Base-by-base conservation (phyloP, 1,140 invertebrate species). In the Chelonus insularis region DNA sequence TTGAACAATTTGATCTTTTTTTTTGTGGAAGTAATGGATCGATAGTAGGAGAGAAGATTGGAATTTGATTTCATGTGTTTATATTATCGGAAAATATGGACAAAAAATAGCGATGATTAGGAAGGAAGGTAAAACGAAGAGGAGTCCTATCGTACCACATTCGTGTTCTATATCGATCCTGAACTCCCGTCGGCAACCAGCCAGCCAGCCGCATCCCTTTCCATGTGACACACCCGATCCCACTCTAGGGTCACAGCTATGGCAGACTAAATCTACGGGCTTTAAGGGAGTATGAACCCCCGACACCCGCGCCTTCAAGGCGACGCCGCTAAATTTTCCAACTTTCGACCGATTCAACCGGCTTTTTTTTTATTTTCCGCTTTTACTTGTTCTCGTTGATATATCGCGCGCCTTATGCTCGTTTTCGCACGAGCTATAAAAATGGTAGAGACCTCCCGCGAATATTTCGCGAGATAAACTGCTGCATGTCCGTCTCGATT, bases 181-280 rank as follows among this genome's bases (percentile, higher is more conserved):
- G 20, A 36, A 16, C 57, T 36, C 14, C 51, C 54, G 34, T 39
- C 52, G 36, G 54, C 54, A 41, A 20, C 20, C 37, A 41, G 37
- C 16, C 34, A 55, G 52, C 54, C 47, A 48, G 57, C 43, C 45
- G 16, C 43, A 48, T 39, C 57, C 29, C 34, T 47, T 47, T 48
- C 43, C 45, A 48, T 18, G 20, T 18, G 59, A 61, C 59, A 55
- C 41, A 55, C 57, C 55, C 62, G 29, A 18, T 20, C 34, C 57
- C 57, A 55, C 62, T 48, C 34, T 36, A 47, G 55, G 50, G 62
- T 58, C 55, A 63, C 25, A 63, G 36, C 55, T 29, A 54, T 61
- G 59, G 37, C 41, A 63, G 55, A 57, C 62, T 63, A 63, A 63
- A 63, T 63, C 60, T 62, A 54, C 51, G 34, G 18, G 60, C 60